phyloP scores from a whole-genome alignment of 1,140 invertebrate species.

The Drosophila athabasca region DNA sequence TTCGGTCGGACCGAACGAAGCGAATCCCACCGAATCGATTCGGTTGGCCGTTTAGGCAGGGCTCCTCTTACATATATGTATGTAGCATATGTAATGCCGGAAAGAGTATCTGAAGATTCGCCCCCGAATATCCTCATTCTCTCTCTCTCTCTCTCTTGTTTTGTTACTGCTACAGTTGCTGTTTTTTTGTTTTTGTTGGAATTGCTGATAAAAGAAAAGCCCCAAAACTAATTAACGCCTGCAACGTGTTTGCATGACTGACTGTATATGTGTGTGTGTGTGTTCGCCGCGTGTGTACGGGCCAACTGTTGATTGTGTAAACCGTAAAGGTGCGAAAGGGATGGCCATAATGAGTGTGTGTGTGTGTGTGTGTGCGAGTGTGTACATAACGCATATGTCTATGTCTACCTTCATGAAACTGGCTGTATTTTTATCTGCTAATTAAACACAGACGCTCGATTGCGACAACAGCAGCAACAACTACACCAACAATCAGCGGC shows the following conservation, averaged over 20 bases:
- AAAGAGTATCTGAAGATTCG: no score
- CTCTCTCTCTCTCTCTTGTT: neutral
- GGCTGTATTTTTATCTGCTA: constrained; percentile 80
- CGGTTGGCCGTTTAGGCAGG: no score
- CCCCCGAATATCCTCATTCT: no score
- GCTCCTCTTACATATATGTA: no score
- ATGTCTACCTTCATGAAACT: constrained; percentile 59
- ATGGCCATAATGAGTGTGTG: constrained; percentile 12
- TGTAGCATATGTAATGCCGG: neutral
- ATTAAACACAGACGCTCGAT: constrained; percentile 81
- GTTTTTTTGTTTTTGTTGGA: constrained; percentile 13
- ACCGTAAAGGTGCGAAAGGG: constrained; percentile 40
- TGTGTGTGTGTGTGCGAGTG: constrained; percentile 20
- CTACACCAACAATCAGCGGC: constrained; percentile 24
- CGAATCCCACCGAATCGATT: no score
- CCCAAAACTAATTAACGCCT: constrained; percentile 82
- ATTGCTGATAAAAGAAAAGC: constrained; percentile 78
- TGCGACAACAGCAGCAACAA: constrained; percentile 40
- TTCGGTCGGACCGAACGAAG: no score
- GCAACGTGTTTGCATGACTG: constrained; percentile 59
- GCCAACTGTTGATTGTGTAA: constrained; percentile 29
- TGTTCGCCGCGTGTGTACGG: constrained; percentile 1
- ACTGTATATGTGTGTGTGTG: constrained; percentile 16
- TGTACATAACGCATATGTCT: no score
- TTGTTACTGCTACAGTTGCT: constrained; percentile 30